Evolutionary conservation across 2,113 vertebrate species (phyloP).

Genomic region (Hyperopisus bebe): DNA sequence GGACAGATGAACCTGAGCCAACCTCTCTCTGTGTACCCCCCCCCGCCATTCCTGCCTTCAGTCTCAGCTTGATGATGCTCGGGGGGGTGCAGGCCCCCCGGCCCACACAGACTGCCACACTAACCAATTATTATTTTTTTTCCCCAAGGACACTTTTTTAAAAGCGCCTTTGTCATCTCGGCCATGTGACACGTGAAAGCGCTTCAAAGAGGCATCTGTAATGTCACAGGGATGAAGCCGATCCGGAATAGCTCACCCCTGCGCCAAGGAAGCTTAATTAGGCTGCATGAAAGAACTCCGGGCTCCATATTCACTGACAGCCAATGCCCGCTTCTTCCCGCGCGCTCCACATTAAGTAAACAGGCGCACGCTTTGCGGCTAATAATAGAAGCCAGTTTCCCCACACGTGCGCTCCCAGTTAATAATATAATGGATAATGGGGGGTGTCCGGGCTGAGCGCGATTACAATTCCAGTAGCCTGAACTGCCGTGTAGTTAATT

Average conservation of each 20-base stretch:
- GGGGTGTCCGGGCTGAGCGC: neutral
- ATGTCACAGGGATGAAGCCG: constrained; percentile 28
- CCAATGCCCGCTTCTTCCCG: neutral
- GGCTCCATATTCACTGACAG: constrained; percentile 20
- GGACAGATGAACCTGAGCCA: too few species aligned
- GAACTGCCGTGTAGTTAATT: neutral
- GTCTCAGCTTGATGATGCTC: neutral
- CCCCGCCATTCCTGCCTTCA: neutral
- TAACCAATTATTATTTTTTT: constrained; percentile 36
- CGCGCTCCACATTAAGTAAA: neutral
- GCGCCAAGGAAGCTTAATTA: constrained; percentile 32
- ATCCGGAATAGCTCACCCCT: constrained; percentile 1
- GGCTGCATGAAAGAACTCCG: constrained; percentile 23
- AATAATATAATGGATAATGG: neutral
- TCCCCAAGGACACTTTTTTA: constrained; percentile 34
- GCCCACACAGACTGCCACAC: constrained; percentile 15
- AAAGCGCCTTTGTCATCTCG: constrained; percentile 29
- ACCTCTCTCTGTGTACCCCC: neutral
- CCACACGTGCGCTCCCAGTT: neutral
- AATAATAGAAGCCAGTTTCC: constrained; percentile 16
- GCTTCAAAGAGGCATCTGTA: constrained; percentile 18
- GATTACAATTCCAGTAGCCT: neutral
- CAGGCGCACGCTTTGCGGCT: neutral
- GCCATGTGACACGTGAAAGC: constrained; percentile 24
- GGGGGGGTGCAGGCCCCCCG: neutral